phyloP scores from a whole-genome alignment of 2,113 vertebrate genomes.

The Sminthopsis crassicaudata region DNA sequence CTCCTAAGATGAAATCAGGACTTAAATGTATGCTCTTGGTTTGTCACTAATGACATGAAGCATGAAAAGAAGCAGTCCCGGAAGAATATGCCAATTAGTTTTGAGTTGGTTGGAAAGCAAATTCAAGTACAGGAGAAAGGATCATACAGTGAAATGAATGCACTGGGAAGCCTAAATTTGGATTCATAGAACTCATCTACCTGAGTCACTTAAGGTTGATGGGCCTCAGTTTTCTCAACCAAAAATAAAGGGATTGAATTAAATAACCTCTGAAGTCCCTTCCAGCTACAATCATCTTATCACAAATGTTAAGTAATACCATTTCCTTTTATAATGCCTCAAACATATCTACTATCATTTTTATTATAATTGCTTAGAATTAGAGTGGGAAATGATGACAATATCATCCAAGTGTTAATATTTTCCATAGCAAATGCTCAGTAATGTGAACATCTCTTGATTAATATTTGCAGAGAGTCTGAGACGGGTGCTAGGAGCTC shows the following conservation, averaged over 20 bases:
- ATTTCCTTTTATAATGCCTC: not conserved
- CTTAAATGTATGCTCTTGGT: not conserved
- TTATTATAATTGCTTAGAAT: not conserved
- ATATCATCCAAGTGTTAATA: slow-evolving; percentile 29
- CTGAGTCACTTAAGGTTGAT: not conserved
- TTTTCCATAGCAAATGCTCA: slow-evolving; percentile 15
- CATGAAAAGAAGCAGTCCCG: not conserved
- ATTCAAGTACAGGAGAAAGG: not conserved
- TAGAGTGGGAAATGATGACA: not conserved
- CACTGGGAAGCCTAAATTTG: not conserved
- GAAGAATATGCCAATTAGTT: not conserved
- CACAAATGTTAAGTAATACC: not conserved
- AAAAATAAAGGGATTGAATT: not conserved
- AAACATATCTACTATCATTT: not conserved
- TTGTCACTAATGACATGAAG: not conserved
- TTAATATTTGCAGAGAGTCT: not conserved
- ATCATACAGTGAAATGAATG: slow-evolving; percentile 12
- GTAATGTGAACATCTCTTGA: not conserved
- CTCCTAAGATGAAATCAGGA: not conserved
- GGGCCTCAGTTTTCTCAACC: not conserved
- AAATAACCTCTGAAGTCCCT: not conserved
- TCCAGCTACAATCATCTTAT: not conserved
- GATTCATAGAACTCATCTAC: not conserved
- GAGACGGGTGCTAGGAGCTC: not conserved
- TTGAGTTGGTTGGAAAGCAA: not conserved